Evolutionary conservation across 2,797 vertebrate species (phyloP).

Genomic region (Anguilla anguilla): DNA sequence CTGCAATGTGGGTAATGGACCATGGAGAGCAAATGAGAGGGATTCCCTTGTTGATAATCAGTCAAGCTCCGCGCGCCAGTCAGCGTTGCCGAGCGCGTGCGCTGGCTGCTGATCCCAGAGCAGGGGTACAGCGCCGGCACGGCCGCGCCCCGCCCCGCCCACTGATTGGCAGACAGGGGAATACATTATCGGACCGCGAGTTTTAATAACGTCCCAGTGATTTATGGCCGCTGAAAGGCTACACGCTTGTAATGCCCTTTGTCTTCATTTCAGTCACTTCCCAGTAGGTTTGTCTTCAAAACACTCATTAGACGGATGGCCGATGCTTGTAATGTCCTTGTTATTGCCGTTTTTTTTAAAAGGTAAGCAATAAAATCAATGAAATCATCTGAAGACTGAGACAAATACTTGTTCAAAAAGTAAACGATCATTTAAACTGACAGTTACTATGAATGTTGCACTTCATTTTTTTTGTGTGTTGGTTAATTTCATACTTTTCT

Average conservation of each 20-base stretch:
- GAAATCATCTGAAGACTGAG: not conserved
- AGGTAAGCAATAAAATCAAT: not conserved
- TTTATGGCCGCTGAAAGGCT: slow-evolving; percentile 18
- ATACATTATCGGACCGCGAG: not conserved
- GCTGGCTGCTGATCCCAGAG: not conserved
- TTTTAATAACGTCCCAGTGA: slow-evolving; percentile 6
- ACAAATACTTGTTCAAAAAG: not conserved
- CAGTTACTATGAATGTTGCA: not conserved
- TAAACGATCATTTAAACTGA: not conserved
- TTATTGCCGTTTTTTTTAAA: not conserved
- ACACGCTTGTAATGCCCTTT: slow-evolving; percentile 4
- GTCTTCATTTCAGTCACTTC: slow-evolving; percentile 12
- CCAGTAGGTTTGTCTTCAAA: slow-evolving; percentile 8
- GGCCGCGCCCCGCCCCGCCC: not conserved
- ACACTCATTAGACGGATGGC: not conserved
- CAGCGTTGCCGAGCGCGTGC: not conserved
- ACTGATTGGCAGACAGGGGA: slow-evolving; percentile 14
- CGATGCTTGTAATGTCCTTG: not conserved
- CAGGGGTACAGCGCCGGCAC: not conserved
- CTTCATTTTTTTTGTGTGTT: not conserved
- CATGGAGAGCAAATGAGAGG: not conserved
- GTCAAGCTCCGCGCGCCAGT: not conserved
- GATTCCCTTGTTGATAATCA: slow-evolving; percentile 17
- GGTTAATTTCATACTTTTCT: not conserved
- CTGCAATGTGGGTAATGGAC: slow-evolving; percentile 8